phyloP scores from a whole-genome alignment of 2,888 invertebrate genomes.

The Drepanosiphum platanoidis region DNA sequence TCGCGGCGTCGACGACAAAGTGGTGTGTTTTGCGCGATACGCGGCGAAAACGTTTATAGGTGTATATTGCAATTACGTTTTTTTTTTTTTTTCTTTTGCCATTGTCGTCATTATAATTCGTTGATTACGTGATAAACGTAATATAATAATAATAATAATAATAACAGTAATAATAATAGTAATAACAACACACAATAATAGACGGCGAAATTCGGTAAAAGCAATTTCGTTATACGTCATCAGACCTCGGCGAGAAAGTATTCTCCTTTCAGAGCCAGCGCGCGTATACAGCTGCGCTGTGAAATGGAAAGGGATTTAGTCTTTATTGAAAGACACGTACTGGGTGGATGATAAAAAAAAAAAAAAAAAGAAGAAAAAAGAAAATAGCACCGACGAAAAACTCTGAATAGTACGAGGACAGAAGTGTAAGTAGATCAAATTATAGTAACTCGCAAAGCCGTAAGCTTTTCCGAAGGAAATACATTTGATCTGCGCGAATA shows the following conservation, averaged over 20 bases:
- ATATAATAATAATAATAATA: too few relatives aligned
- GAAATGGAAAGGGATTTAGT: slow-evolving; percentile 26
- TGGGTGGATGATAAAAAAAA: background rate
- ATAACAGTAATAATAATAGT: too few relatives aligned
- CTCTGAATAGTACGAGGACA: background rate
- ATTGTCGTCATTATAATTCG: background rate
- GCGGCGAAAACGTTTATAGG: background rate
- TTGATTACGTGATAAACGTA: background rate
- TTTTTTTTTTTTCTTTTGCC: too few relatives aligned
- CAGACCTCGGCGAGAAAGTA: background rate
- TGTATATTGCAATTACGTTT: background rate
- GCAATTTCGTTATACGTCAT: background rate
- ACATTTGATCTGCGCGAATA: background rate
- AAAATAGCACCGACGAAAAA: background rate
- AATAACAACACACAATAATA: background rate
- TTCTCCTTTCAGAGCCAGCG: background rate
- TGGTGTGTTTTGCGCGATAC: background rate
- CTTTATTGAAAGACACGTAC: background rate
- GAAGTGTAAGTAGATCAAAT: slow-evolving; percentile 10
- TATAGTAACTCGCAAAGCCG: slow-evolving; percentile 13
- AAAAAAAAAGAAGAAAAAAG: background rate
- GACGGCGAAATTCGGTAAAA: background rate
- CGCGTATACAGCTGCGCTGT: too few relatives aligned
- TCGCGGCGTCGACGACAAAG: background rate
- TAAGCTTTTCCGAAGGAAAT: background rate